Conservation (phyloP, 2,113 vertebrate species). For the Gila orcuttii region DNA sequence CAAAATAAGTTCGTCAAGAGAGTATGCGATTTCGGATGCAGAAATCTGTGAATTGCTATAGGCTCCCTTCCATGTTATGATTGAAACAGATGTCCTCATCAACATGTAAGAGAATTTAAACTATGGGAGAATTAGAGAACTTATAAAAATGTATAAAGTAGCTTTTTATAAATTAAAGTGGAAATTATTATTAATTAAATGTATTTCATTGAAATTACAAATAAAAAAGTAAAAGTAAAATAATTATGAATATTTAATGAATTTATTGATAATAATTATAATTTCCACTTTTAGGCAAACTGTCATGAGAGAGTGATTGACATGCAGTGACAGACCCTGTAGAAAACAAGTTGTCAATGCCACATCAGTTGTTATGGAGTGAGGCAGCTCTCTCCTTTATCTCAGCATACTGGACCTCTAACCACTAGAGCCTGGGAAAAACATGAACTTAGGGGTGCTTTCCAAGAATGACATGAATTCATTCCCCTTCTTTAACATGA, state of each 20-base stretch:
- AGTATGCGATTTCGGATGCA: too few species aligned
- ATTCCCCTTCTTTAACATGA: background rate
- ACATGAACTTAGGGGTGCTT: background rate
- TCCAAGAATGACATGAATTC: conserved; percentile 25
- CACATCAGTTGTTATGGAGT: conserved; percentile 13
- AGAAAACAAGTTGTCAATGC: conserved; percentile 3
- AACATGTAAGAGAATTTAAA: too few species aligned
- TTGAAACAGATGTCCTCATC: too few species aligned
- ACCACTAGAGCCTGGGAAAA: conserved; percentile 35
- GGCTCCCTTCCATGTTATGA: too few species aligned
- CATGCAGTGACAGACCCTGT: background rate
- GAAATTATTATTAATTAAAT: background rate
- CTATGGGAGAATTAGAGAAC: too few species aligned
- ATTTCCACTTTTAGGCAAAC: background rate
- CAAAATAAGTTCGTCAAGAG: too few species aligned
- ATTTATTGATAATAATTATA: too few species aligned
- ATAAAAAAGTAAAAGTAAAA: too few species aligned
- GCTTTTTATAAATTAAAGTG: background rate
- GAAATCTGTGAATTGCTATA: too few species aligned
- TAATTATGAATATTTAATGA: too few species aligned
- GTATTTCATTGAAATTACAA: background rate
- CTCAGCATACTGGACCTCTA: conserved; percentile 20
- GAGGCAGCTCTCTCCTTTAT: conserved; percentile 21
- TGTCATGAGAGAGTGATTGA: background rate
- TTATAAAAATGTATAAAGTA: background rate